Evolutionary conservation across 2,797 vertebrate species (phyloP).

Genomic region (Myotis myotis): DNA sequence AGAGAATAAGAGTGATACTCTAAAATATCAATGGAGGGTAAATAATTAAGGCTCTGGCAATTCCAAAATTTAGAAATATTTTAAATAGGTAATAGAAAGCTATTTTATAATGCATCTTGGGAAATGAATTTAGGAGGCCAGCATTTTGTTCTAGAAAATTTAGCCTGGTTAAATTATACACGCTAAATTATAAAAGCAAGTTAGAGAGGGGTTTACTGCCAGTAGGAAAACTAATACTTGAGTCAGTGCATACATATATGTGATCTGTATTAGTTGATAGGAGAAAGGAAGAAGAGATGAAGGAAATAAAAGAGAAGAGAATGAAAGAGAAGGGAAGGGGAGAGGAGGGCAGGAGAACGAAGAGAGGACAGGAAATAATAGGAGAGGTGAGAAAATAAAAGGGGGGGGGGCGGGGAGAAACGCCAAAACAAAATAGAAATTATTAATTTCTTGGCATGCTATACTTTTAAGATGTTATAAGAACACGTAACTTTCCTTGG

Average conservation of each 20-base stretch:
- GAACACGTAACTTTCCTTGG: not conserved
- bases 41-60: not conserved
- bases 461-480: not conserved
- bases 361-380: not conserved
- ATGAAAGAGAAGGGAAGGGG: not conserved
- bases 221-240: not conserved
- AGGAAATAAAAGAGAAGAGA: not conserved
- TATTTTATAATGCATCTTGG: not conserved
- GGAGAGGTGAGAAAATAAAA: not conserved
- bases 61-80: not conserved
- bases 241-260: rapidly evolving
- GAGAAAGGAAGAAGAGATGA: not conserved
- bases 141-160: not conserved
- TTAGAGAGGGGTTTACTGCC: not conserved
- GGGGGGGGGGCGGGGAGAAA: not conserved
- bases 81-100: not conserved
- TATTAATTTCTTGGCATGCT: not conserved
- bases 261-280: not conserved
- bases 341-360: not conserved
- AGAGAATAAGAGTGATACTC: not conserved
- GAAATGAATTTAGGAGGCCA: not conserved
- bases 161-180: not conserved
- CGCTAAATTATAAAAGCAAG: not conserved
- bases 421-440: not conserved
- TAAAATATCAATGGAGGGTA: not conserved